A percentile compares a stretch with the other conserved stretches of the same genome.
phyloP scores from a whole-genome alignment of 2,888 invertebrate genomes.

The Prosopocoilus inquinatus region DNA sequence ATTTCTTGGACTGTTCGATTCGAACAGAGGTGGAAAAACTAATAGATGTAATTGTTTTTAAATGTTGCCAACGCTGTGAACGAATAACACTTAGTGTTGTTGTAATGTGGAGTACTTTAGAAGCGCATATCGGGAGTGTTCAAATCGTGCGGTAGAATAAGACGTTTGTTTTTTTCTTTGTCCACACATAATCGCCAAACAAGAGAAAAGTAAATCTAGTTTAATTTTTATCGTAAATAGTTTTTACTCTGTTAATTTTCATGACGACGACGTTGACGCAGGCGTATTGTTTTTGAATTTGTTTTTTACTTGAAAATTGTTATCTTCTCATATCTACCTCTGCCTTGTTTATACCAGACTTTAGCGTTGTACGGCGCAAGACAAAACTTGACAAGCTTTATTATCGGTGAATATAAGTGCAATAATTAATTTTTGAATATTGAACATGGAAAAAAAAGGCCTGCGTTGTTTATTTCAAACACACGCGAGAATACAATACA shows the following conservation, averaged over 20 bases:
- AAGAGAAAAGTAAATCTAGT: conserved; percentile 20
- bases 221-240: background rate
- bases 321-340: background rate
- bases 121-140: conserved; percentile 31
- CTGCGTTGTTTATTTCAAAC: too few relatives aligned
- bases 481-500: too few relatives aligned
- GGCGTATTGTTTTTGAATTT: background rate
- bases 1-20: background rate
- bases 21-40: conserved; percentile 15
- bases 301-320: background rate
- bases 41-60: conserved; percentile 33
- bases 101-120: conserved; percentile 32
- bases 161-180: conserved; percentile 14
- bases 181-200: conserved; percentile 19
- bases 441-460: too few relatives aligned
- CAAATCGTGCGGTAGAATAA: conserved; percentile 28
- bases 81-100: conserved; percentile 33
- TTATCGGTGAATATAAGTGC: too few relatives aligned
- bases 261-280: background rate
- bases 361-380: background rate
- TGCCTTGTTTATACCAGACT: background rate
- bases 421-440: too few relatives aligned
- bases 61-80: conserved; percentile 37
- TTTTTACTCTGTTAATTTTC: background rate
- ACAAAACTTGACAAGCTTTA: too few relatives aligned